These are phyloP conservation scores for Trichacis sp. DNA, from an alignment of 2,888 invertebrate species.

Conservation along the genomic window DNA sequence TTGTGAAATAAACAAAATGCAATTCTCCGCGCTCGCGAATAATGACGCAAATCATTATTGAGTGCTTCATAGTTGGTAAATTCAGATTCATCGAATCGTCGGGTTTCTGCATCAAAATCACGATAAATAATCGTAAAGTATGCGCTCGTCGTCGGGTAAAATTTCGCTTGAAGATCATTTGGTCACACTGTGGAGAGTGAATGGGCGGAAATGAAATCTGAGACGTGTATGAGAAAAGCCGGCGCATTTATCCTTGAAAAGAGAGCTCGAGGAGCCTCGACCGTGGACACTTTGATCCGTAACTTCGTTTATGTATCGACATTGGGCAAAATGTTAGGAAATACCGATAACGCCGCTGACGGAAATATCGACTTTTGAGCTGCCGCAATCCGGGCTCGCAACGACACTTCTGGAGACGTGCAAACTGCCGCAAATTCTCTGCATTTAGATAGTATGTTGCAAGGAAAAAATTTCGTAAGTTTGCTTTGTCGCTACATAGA, in stretches of 20 bases:
- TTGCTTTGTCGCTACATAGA: too few species aligned
- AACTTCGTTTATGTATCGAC: constrained; percentile 62
- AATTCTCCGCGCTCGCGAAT: too few species aligned
- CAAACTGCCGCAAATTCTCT: constrained; percentile 24
- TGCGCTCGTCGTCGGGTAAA: too few species aligned
- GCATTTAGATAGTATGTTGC: too few species aligned
- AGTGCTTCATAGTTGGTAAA: too few species aligned
- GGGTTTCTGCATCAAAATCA: too few species aligned
- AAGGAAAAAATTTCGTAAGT: too few species aligned
- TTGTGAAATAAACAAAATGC: too few species aligned
- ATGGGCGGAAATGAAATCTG: constrained; percentile 23
- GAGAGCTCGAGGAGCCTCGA: constrained; percentile 26
- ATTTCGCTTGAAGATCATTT: too few species aligned
- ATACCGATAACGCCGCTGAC: constrained; percentile 66
- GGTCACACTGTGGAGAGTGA: background rate
- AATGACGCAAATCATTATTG: too few species aligned
- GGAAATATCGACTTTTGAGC: constrained; percentile 67
- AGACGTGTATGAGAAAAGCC: constrained; percentile 9
- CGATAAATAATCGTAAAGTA: too few species aligned
- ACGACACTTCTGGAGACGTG: constrained; percentile 28
- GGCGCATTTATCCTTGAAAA: constrained; percentile 11
- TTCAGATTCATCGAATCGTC: too few species aligned
- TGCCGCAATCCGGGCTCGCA: constrained; percentile 34
- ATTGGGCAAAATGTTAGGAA: constrained; percentile 60
- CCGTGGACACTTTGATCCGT: constrained; percentile 60